A percentile compares a stretch with the other conserved stretches of the same genome.
These are phyloP conservation scores for Drosophila miranda DNA, from an alignment of 1,140 invertebrate species.

Conservation along the genomic window DNA sequence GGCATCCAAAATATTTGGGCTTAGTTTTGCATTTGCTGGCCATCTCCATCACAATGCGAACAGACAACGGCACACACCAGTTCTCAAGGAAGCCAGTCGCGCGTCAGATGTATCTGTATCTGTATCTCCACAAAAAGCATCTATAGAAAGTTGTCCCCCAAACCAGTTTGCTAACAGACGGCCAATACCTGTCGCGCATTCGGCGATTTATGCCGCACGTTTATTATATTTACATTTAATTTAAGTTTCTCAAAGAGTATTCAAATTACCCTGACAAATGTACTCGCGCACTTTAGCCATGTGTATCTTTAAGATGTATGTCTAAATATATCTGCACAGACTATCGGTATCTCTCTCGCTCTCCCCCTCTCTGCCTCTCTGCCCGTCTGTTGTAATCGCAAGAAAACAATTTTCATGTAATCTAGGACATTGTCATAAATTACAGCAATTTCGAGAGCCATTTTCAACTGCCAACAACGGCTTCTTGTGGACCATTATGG, in stretches of 20 bases:
- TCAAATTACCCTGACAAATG: slow-evolving; percentile 54
- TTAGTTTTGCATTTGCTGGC: slow-evolving; percentile 70
- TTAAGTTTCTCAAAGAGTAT: slow-evolving; percentile 57
- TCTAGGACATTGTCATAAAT: slow-evolving; percentile 82
- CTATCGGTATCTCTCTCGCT: slow-evolving; percentile 8
- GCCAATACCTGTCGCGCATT: slow-evolving; percentile 66
- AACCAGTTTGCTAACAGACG: slow-evolving; percentile 67
- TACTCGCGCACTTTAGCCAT: not conserved
- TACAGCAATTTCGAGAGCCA: slow-evolving; percentile 76
- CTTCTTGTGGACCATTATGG: slow-evolving; percentile 56
- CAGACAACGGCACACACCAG: slow-evolving; percentile 5
- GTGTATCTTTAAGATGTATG: not conserved
- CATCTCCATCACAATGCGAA: slow-evolving; percentile 26
- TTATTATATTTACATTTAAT: slow-evolving; percentile 79
- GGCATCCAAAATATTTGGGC: slow-evolving; percentile 74
- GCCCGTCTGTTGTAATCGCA: slow-evolving; percentile 60
- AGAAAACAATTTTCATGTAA: slow-evolving; percentile 82
- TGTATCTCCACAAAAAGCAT: slow-evolving; percentile 42
- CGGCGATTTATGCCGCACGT: slow-evolving; percentile 71
- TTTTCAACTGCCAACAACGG: slow-evolving; percentile 43
- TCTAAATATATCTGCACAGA: slow-evolving; percentile 2
- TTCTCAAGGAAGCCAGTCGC: slow-evolving; percentile 62
- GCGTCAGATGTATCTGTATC: slow-evolving; percentile 38
- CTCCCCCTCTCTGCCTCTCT: slow-evolving; percentile 22
- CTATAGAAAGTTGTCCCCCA: slow-evolving; percentile 76